Percentiles rank a stretch among this genome's conserved stretches.
Conservation (phyloP, 1,140 invertebrate species). For the Diprion similis region DNA sequence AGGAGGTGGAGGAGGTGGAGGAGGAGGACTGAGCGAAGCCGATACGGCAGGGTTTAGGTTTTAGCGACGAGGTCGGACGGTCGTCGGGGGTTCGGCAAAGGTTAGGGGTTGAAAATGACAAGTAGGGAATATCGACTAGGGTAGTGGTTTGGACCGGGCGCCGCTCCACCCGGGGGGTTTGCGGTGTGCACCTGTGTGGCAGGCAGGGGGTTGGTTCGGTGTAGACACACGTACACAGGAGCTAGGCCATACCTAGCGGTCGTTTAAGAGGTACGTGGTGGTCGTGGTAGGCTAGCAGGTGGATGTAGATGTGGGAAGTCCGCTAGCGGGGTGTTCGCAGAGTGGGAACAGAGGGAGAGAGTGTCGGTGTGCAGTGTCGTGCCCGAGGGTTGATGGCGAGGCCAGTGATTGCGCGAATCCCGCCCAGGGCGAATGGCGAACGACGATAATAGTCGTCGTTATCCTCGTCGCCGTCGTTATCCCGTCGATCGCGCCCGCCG, state of each 20-base stretch:
- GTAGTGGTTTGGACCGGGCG: background rate
- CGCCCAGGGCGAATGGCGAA: slow-evolving; percentile 31
- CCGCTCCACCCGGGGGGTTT: too few relatives aligned
- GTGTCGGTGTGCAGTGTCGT: background rate
- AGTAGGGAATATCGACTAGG: slow-evolving; percentile 32
- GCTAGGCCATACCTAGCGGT: too few relatives aligned
- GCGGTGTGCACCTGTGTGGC: too few relatives aligned
- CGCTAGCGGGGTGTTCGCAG: background rate
- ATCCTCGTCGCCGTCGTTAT: slow-evolving; percentile 23
- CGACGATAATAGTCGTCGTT: slow-evolving; percentile 29
- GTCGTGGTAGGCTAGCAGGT: too few relatives aligned
- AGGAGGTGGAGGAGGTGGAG: background rate
- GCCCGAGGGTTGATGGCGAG: slow-evolving; percentile 30
- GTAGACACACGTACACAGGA: background rate
- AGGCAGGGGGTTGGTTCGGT: background rate
- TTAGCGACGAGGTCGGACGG: background rate
- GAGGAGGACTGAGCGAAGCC: background rate
- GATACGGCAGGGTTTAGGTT: background rate
- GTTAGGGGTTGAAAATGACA: slow-evolving; percentile 33
- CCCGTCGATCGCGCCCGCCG: slow-evolving; percentile 15
- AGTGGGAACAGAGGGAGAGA: background rate
- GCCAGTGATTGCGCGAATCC: slow-evolving; percentile 25
- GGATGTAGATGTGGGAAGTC: background rate
- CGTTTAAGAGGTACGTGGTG: too few relatives aligned
- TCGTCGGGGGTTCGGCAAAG: slow-evolving; percentile 17